Evolutionary conservation across 2,113 vertebrate genomes (phyloP), one percentile per base, ranked within the genome.

Genomic region (Scomber japonicus): DNA sequence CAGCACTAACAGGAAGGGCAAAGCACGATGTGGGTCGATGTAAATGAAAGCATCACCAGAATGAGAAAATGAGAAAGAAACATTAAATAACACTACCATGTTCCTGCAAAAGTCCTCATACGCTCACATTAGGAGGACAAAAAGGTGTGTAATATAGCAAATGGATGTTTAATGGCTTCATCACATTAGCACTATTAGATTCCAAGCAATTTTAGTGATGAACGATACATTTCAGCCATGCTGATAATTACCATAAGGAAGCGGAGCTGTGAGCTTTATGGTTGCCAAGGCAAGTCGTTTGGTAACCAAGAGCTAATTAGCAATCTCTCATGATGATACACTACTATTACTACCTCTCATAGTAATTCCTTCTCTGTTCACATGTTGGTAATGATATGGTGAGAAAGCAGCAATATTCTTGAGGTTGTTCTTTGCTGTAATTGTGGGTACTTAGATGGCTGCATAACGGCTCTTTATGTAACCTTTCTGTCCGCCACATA

Each of bases 301-400:
- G 78, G 82, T 81, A 75, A 78, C 72, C 57, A 62, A 71, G 80
- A 80, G 71, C 69, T 53, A 76, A 85, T 82, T 73, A 51, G 61
- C 55, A 66, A 49, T 64, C 21, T 40, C 27, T 65, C 21, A 27
- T 48, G 30, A 53, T 63, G 57, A 59, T 67, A 50, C 66, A 17
- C 68, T 17, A 19, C 40, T n/a, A 27, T 61, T 62, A 11, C 56
- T 27, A 15, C 57, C 61, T 27, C 15, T 49, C 14, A 0, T 49
- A 16, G 45, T 51, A 13, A 59, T 17, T 71, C 30, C 44, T 15
- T 4, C 13, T 80, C 27, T 46, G 59, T 40, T 55, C 2, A 53
- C 14, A 56, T 55, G 51, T n/a, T 53, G 59, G 21, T 78, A 67
- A 79, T 60, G 46, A 69, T 21, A 14, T 14, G 15, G 48, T 45